Conservation (phyloP, 2,113 vertebrate genomes). For the Gnathonemus longibarbis region DNA sequence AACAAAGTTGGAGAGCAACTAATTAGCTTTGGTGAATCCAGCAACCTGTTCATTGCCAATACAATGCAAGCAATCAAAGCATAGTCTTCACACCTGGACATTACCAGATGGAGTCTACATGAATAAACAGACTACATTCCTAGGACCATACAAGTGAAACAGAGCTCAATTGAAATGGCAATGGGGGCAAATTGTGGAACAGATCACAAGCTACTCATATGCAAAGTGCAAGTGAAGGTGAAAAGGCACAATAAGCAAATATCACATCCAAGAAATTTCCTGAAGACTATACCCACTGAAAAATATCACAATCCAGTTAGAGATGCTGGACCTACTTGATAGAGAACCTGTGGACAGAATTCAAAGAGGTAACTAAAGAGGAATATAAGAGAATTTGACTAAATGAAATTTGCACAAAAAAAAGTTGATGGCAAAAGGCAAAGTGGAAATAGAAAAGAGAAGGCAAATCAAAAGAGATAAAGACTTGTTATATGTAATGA, state of each 20-base stretch:
- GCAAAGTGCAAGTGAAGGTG: not conserved
- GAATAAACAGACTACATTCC: not conserved
- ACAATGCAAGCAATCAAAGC: not conserved
- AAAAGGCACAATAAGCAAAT: not conserved
- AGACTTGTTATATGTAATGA: not conserved
- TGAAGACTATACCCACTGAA: not conserved
- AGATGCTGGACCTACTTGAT: not conserved
- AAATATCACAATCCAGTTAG: not conserved
- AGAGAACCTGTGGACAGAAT: not conserved
- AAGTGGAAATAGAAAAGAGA: not conserved
- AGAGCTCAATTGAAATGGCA: not conserved
- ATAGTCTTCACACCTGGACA: not conserved
- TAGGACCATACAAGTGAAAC: not conserved
- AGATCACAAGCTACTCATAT: not conserved
- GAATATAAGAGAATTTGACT: not conserved
- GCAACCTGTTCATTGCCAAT: not conserved
- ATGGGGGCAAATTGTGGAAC: not conserved
- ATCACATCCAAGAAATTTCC: not conserved
- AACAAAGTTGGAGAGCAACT: not conserved
- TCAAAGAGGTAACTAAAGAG: not conserved
- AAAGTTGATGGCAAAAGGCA: not conserved
- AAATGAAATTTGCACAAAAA: not conserved
- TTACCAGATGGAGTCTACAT: not conserved
- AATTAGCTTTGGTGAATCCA: not conserved
- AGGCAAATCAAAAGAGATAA: not conserved